A percentile compares a stretch with the other conserved stretches of the same genome.
These are phyloP conservation scores for Doris montereyensis DNA, from an alignment of 2,888 invertebrate genomes.

Conservation along the genomic window DNA sequence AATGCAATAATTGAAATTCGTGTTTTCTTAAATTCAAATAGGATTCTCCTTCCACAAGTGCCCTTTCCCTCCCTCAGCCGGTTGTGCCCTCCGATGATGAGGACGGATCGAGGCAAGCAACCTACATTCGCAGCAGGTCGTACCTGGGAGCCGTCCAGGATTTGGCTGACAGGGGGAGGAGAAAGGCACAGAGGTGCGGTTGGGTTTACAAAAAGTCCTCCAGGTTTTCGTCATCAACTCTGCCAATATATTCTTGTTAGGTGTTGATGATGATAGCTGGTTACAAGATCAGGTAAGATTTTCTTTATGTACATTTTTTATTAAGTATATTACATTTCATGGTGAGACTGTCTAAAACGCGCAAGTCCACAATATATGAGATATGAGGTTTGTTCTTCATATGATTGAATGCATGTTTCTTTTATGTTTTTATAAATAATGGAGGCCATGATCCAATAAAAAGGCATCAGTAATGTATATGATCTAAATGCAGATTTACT, in stretches of 20 bases:
- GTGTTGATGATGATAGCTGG: conserved; percentile 52
- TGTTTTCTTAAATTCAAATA: too few species aligned
- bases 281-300: conserved; percentile 59
- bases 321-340: too few species aligned
- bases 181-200: conserved; percentile 61
- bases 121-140: conserved; percentile 59
- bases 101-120: conserved; percentile 39
- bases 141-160: conserved; percentile 66
- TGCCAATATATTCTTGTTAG: conserved; percentile 86
- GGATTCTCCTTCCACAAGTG: conserved; percentile 55
- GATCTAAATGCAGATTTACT: too few species aligned
- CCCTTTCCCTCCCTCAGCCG: conserved; percentile 49
- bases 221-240: conserved; percentile 93
- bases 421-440: too few species aligned
- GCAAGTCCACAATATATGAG: too few species aligned
- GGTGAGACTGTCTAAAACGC: too few species aligned
- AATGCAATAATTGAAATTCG: background rate
- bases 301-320: too few species aligned
- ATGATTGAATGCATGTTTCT: too few species aligned
- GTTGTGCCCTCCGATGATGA: conserved; percentile 39
- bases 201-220: conserved; percentile 80
- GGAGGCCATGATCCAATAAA: too few species aligned
- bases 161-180: conserved; percentile 57
- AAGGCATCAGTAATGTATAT: too few species aligned
- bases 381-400: too few species aligned